Base-by-base conservation (phyloP, 2,888 invertebrate species). In the Serripes groenlandicus region DNA sequence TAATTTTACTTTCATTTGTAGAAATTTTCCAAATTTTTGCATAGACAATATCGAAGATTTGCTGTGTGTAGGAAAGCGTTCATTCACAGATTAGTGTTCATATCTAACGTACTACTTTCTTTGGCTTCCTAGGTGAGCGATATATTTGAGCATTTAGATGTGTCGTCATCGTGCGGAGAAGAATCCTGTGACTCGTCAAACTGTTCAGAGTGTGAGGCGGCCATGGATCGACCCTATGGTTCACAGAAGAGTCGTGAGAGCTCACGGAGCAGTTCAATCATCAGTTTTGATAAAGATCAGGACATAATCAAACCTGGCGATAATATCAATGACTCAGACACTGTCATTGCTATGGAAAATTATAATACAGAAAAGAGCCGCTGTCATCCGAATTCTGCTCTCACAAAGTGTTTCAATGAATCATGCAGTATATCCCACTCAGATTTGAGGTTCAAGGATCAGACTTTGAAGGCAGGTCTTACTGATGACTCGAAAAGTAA, bases 111-210 rank as follows among this genome's bases (percentile, higher is more conserved):
- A n/a, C n/a, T n/a, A n/a, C n/a, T n/a, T n/a, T n/a, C n/a, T n/a
- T n/a, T n/a, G n/a, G n/a, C n/a, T n/a, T n/a, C n/a, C 42, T 66
- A 85, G 85, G 79, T 83, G 30, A 66, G 85, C 75, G 75, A 81
- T 58, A 79, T 75, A 54, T 78, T 83, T 62, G 60, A 75, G 54
- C 66, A 64, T 28, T 34, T 85, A 4, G 85, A 85, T 28, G 85
- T 85, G 30, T 34, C 72, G 15, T 80, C 78, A 11, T 82, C 80
- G 5, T 83, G 83, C 35, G 64, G 68, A 0, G 87, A 83, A 15
- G 83, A 81, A 7, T 80, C 79, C 18, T 88, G 85, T 35, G 88
- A 88, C 76, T 80, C 85, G 0, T 81, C 85, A 15, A 86, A 83
- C 26, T 86, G 85, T 75, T 82, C 85, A 5, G 78, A 82, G 4